A percentile compares a stretch with the other conserved stretches of the same genome.
Conservation (phyloP, 2,888 invertebrate genomes). For the Sthenelais limicola region DNA sequence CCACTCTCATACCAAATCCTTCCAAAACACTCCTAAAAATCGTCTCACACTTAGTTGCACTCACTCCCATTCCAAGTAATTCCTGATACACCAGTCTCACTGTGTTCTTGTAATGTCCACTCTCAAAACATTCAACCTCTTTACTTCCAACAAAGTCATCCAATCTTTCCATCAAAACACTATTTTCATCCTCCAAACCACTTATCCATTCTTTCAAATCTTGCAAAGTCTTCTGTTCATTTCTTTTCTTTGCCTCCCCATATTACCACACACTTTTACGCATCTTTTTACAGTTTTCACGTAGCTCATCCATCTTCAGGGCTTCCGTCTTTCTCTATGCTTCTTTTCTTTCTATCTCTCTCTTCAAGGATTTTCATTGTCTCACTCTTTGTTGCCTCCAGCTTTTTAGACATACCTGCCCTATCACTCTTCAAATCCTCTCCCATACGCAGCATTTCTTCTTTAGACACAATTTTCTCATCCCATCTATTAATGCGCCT, state of each 20-base stretch:
- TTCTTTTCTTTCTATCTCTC: background rate
- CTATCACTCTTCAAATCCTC: no score
- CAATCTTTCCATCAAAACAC: background rate
- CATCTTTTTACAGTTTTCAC: slow-evolving; percentile 3
- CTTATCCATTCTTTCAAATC: background rate
- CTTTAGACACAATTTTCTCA: no score
- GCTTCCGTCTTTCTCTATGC: background rate
- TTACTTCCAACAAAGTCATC: slow-evolving; percentile 4
- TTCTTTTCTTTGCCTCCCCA: background rate
- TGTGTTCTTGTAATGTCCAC: background rate
- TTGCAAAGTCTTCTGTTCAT: background rate
- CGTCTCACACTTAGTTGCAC: slow-evolving; percentile 10
- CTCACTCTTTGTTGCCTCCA: no score
- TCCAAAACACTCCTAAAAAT: slow-evolving; percentile 36
- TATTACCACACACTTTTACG: background rate
- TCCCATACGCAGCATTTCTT: no score
- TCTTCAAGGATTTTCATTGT: background rate
- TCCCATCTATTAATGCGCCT: no score
- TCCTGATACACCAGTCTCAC: slow-evolving; percentile 27
- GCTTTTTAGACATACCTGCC: no score
- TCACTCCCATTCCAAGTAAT: slow-evolving; percentile 11
- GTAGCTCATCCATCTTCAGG: background rate
- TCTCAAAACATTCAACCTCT: background rate
- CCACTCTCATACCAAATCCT: slow-evolving; percentile 6
- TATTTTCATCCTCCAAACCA: background rate